Evolutionary conservation across 2,797 vertebrate species (phyloP), one percentile per base, ranked within the genome.

Genomic region (Chiroxiphia lanceolata): DNA sequence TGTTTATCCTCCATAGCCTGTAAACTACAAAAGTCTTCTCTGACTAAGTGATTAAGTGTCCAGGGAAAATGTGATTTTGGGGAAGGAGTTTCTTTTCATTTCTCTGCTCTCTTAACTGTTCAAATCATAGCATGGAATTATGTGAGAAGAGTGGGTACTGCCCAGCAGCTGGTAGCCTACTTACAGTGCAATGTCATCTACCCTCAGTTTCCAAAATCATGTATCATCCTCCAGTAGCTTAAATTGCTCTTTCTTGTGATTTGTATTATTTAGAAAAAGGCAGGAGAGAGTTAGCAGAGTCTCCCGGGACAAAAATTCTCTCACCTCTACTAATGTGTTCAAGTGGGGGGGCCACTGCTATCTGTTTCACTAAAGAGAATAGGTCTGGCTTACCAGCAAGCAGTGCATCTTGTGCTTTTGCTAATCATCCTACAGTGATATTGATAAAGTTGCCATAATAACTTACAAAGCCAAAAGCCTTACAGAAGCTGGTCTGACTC

Each of bases 191-290:
- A 2, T 51, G 54, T 47, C 64, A 51, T 45, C 67, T 74, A 29
- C 63, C 11, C 27, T 69, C 59, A 7, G 25, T 38, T 87, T 82
- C 50, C 47, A 54, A 89, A 89, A 65, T 7, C 13, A 78, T 68
- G 34, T 53, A 11, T 48, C 54, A 57, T 23, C 47, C 54, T 84
- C 22, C 42, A n/a, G 44, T 40, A 59, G 27, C 34, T 79, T 14
- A 93, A 71, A 81, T 57, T 68, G 7, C 26, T 36, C 31, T 33
- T 78, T 70, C 69, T 50, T 57, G 31, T 51, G 23, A 18, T 69
- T 79, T 90, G 92, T 61, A 19, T 79, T 81, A 36, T 72, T 84
- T 72, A 79, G 74, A 53, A 61, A 64, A 54, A 87, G 10, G 13
- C 44, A 92, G 34, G 26, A 75, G 23, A 34, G n/a, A 57, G 22